Conservation (phyloP, 2,888 invertebrate genomes). For the Itoplectis maculator region DNA sequence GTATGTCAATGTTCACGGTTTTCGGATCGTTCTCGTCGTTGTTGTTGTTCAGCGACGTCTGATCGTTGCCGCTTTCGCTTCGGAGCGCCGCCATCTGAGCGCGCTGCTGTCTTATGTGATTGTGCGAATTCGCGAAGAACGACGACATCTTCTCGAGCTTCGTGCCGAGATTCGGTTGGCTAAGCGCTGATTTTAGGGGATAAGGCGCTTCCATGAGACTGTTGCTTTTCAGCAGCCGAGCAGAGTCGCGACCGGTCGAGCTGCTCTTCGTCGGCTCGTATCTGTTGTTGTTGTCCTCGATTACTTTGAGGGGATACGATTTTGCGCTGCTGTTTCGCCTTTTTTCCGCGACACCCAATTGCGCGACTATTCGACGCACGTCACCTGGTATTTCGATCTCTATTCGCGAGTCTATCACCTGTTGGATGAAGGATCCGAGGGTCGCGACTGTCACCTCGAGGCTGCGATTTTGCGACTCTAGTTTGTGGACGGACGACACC, state of each 20-base stretch:
- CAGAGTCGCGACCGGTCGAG: slow-evolving; percentile 80
- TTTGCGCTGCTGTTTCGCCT: slow-evolving; percentile 80
- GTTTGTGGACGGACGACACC: slow-evolving; percentile 87
- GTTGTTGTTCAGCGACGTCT: slow-evolving; percentile 66
- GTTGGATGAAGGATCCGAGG: slow-evolving; percentile 90
- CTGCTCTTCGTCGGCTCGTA: slow-evolving; percentile 82
- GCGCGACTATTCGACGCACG: slow-evolving; percentile 90
- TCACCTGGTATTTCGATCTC: slow-evolving; percentile 91
- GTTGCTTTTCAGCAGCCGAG: slow-evolving; percentile 82
- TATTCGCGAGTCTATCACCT: slow-evolving; percentile 88
- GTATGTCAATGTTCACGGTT: slow-evolving; percentile 82
- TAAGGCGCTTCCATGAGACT: slow-evolving; percentile 83
- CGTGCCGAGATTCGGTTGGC: slow-evolving; percentile 84
- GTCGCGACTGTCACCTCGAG: slow-evolving; percentile 91
- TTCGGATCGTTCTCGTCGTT: slow-evolving; percentile 83
- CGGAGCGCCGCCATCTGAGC: slow-evolving; percentile 85
- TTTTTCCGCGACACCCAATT: slow-evolving; percentile 85
- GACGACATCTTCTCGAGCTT: slow-evolving; percentile 82
- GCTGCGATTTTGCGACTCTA: slow-evolving; percentile 90
- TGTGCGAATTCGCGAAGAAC: slow-evolving; percentile 90
- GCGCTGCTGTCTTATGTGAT: slow-evolving; percentile 89
- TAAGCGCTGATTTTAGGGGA: slow-evolving; percentile 83
- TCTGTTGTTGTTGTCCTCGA: slow-evolving; percentile 85
- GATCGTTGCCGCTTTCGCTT: slow-evolving; percentile 68
- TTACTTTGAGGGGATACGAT: slow-evolving; percentile 84